Percentiles rank a stretch among this genome's conserved stretches.
Conservation (phyloP, 2,113 vertebrate genomes). For the Pelusios castaneus region DNA sequence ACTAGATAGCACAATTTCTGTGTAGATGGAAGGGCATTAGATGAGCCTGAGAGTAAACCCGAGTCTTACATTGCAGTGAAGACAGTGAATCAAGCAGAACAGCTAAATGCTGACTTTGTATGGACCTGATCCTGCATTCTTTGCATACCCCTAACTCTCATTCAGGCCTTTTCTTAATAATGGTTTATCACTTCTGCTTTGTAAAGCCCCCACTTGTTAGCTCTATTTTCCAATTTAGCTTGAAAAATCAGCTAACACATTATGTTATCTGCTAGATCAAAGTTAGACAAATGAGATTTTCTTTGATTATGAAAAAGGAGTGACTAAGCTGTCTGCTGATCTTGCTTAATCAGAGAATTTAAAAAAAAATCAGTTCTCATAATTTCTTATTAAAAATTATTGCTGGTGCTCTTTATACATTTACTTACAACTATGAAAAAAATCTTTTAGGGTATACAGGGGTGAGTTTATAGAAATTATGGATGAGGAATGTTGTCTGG, state of each 20-base stretch:
- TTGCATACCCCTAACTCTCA: background rate
- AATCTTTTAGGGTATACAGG: background rate
- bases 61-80: background rate
- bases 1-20: background rate
- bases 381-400: background rate
- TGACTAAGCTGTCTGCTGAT: background rate
- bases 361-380: background rate
- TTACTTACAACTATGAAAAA: background rate
- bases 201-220: background rate
- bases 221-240: background rate
- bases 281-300: background rate
- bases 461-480: background rate
- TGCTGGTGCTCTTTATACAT: background rate
- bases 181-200: background rate
- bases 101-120: background rate
- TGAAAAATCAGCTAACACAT: background rate
- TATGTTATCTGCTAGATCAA: background rate
- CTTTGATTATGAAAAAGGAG: background rate
- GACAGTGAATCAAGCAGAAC: background rate
- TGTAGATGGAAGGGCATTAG: background rate
- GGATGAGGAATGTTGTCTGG: background rate
- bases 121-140: background rate
- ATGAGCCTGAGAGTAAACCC: background rate
- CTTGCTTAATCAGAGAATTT: background rate
- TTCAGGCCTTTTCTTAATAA: background rate